Base-by-base conservation (phyloP, 2,888 invertebrate genomes). In the Meta bourneti region DNA sequence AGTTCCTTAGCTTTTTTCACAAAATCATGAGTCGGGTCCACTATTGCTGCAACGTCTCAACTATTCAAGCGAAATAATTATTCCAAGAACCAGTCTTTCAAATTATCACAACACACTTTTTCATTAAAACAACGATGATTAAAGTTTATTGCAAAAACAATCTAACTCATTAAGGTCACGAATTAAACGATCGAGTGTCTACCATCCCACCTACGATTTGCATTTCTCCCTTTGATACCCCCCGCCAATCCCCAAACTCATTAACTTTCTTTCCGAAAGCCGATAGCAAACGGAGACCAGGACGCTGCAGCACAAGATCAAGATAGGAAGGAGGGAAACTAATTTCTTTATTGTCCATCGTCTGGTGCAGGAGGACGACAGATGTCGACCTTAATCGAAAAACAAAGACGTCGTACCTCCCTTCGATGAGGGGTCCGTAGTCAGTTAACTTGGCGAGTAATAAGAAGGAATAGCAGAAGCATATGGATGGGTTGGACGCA, bases 321-420 rank as follows among this genome's bases (percentile, higher is more conserved):
- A 77, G n/a, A 51, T 8, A 77, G 77, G 49, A 77, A 19, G n/a
- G 8, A 52, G 51, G 52, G 52, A 77, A 77, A 77, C 51, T 52
- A 51, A 77, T 51, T 77, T 77, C 51, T 77, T 77, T 77, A 77
- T 77, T 51, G 52, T 77, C 51, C 52, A 51, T 77, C 51, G 19
- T 52, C 77, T 77, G 77, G 8, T n/a, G n/a, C 19, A 16, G 77
- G 34, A 16, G 77, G 34, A 34, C 34, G 61, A 61, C 61, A 61
- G 61, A 16, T 16, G 61, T 61, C 9, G 61, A 16, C 16, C 61
- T 9, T 61, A 61, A 61, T 61, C 11, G 8, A 61, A 61, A 61
- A 61, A 61, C 61, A 61, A 61, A 61, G 11, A 6, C 5, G 13
- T 16, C 61, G 61, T 5, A 11, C 61, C 61, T 16, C 61, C 16